phyloP scores from a whole-genome alignment of 2,888 invertebrate genomes.

The Drosophila pullipes region DNA sequence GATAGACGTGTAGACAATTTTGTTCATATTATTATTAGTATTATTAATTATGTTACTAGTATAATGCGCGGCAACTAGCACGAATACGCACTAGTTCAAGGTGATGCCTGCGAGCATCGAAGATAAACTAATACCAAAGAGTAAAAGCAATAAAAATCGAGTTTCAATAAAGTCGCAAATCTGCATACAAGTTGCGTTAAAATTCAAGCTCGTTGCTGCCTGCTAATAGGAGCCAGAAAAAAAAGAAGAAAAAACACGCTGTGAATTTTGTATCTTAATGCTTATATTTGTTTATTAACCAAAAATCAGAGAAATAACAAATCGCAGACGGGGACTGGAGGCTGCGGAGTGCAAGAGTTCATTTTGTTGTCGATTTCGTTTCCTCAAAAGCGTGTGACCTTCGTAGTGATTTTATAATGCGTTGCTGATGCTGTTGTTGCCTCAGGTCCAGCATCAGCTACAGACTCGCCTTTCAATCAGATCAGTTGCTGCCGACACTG shows the following conservation, averaged over 20 bases:
- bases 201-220: constrained; percentile 31
- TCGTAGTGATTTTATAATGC: constrained; percentile 63
- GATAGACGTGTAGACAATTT: constrained; percentile 1
- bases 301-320: neutral
- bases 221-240: constrained; percentile 18
- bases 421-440: constrained; percentile 42
- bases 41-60: constrained; percentile 26
- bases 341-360: constrained; percentile 59
- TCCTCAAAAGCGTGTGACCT: constrained; percentile 70
- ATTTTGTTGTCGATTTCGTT: constrained; percentile 60
- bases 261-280: constrained; percentile 34
- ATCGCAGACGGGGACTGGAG: constrained; percentile 4
- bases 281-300: constrained; percentile 6
- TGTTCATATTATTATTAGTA: neutral
- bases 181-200: constrained; percentile 39
- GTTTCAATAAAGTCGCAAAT: constrained; percentile 47
- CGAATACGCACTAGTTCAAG: constrained; percentile 71
- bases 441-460: constrained; percentile 10
- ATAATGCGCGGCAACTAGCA: constrained; percentile 8
- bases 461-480: constrained; percentile 51
- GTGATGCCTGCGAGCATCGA: constrained; percentile 31
- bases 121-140: constrained; percentile 46
- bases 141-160: constrained; percentile 43
- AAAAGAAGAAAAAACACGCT: constrained; percentile 15
- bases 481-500: constrained; percentile 57